phyloP scores from a whole-genome alignment of 1,140 invertebrate genomes.

The Brachionus angularis region DNA sequence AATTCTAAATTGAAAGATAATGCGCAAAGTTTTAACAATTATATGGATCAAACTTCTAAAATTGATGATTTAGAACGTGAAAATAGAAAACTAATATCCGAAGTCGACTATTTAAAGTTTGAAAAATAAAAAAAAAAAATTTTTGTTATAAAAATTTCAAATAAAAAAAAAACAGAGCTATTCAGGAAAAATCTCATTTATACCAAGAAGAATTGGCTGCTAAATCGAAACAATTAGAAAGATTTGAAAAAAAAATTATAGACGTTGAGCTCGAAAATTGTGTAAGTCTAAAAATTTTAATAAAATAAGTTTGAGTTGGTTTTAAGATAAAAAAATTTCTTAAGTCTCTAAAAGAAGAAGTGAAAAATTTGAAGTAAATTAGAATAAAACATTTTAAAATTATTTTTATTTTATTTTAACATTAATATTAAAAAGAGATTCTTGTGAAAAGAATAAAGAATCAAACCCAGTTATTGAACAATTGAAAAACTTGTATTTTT shows the following conservation, averaged over 20 bases:
- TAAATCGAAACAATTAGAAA: slow-evolving; percentile 10
- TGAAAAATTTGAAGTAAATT: background rate
- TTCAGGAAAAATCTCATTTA: slow-evolving; percentile 32
- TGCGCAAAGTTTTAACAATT: slow-evolving; percentile 15
- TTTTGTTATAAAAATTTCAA: background rate
- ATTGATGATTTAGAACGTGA: slow-evolving; percentile 24
- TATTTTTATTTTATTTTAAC: background rate
- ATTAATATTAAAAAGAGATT: no score
- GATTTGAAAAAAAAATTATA: slow-evolving; percentile 12
- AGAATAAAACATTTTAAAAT: background rate
- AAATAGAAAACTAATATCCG: slow-evolving; percentile 31
- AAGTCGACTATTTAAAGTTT: slow-evolving; percentile 33
- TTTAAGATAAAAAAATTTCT: no score
- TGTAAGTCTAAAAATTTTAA: slow-evolving; percentile 5
- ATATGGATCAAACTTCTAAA: background rate
- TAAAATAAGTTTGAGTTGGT: no score
- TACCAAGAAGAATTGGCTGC: slow-evolving; percentile 23
- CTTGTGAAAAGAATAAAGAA: background rate
- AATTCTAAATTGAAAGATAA: background rate
- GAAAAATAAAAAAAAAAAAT: no score
- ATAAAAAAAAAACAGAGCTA: background rate
- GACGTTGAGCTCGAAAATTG: slow-evolving; percentile 20
- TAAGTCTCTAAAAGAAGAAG: slow-evolving; percentile 13
- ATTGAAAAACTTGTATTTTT: slow-evolving; percentile 10
- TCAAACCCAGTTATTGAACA: slow-evolving; percentile 7